These are phyloP conservation scores for Zaprionus gabonicus DNA, from an alignment of 1,140 invertebrate species.

Conservation along the genomic window DNA sequence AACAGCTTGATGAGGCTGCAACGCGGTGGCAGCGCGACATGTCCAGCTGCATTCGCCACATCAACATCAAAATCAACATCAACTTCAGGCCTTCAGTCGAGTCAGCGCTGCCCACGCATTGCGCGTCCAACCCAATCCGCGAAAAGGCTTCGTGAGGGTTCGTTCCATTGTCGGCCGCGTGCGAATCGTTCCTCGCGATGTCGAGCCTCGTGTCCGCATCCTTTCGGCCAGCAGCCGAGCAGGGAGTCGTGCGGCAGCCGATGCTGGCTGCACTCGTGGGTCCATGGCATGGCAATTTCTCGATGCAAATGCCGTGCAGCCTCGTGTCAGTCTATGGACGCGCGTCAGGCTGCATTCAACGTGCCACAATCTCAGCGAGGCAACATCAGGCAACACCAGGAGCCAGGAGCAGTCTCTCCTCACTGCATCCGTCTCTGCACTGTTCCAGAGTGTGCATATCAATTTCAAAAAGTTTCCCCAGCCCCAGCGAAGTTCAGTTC, in stretches of 20 bases:
- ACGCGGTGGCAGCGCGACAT: not conserved
- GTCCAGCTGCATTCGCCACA: conserved; percentile 13
- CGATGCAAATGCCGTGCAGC: conserved; percentile 68
- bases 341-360: conserved; percentile 76
- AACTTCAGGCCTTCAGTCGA: not conserved
- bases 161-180: not conserved
- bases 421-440: conserved; percentile 9
- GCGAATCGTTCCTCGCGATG: not conserved
- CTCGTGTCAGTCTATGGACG: conserved; percentile 69
- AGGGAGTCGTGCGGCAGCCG: conserved; percentile 27
- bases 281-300: conserved; percentile 11
- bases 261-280: conserved; percentile 50
- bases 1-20: no score
- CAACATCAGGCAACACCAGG: no score
- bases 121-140: conserved; percentile 16
- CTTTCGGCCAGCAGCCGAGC: conserved; percentile 37
- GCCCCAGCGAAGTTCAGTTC: not conserved
- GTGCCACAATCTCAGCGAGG: conserved; percentile 36
- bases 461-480: conserved; percentile 12
- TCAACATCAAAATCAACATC: conserved; percentile 7
- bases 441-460: conserved; percentile 20
- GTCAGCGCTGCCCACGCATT: conserved; percentile 28
- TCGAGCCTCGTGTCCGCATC: conserved; percentile 15
- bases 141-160: not conserved
- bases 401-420: not conserved